Evolutionary conservation across 2,113 vertebrate genomes (phyloP).

Genomic region (Scytalopus superciliaris): DNA sequence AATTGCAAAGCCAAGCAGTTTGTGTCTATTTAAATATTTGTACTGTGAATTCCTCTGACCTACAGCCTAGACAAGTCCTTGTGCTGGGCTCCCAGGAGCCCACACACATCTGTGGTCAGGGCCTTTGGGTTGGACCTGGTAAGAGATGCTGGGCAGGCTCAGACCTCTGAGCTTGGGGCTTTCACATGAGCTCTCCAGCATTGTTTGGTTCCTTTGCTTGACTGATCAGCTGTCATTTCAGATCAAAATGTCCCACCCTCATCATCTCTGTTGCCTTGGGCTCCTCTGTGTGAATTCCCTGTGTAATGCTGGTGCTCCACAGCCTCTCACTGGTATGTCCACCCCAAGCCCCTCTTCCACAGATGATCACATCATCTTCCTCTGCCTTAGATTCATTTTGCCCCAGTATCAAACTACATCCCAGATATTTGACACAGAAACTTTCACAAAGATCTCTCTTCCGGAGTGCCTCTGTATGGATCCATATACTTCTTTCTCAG

Average conservation of each 20-base stretch:
- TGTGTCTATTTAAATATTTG: not conserved
- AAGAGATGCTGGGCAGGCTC: not conserved
- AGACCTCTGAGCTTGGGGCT: not conserved
- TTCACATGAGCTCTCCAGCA: not conserved
- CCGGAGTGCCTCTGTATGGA: not conserved
- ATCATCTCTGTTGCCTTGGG: not conserved
- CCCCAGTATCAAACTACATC: not conserved
- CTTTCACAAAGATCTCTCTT: not conserved
- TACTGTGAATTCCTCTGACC: not conserved
- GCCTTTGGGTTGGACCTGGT: not conserved
- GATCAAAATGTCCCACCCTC: not conserved
- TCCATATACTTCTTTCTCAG: not conserved
- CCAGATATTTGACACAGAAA: not conserved
- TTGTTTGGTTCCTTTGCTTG: not conserved
- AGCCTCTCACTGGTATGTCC: not conserved
- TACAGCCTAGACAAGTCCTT: not conserved
- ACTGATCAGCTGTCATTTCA: not conserved
- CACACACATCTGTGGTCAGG: fast-evolving
- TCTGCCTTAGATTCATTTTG: not conserved
- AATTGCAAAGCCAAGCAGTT: constrained; percentile 21
- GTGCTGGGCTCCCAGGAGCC: not conserved
- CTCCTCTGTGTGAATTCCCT: not conserved
- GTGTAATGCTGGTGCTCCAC: not conserved
- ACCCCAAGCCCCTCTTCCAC: not conserved
- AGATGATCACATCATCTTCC: not conserved